phyloP scores from a whole-genome alignment of 2,797 vertebrate genomes.

The Pseudochirops corinnae region DNA sequence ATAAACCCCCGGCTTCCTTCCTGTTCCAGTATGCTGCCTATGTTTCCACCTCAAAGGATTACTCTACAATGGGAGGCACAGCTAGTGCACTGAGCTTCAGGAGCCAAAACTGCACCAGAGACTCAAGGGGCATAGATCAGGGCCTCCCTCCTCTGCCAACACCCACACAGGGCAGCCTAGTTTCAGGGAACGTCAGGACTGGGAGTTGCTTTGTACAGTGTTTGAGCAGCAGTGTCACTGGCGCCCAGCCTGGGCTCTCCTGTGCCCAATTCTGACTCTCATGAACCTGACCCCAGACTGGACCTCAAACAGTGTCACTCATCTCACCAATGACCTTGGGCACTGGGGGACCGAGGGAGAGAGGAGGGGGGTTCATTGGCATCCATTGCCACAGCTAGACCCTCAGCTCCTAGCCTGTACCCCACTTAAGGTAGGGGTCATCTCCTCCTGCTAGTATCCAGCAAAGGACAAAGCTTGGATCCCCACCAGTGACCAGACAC shows the following conservation, averaged over 20 bases:
- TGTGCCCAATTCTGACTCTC: background rate
- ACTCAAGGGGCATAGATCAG: background rate
- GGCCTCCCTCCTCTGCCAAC: background rate
- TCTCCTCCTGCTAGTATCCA: background rate
- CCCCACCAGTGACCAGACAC: background rate
- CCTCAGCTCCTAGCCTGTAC: background rate
- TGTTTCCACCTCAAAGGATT: background rate
- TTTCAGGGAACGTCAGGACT: background rate
- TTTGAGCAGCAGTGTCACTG: background rate
- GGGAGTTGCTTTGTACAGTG: background rate
- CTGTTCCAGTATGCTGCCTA: background rate
- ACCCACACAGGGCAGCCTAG: background rate
- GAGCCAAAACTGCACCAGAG: background rate
- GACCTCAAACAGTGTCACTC: background rate
- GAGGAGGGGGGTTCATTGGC: background rate
- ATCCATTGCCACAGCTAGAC: background rate
- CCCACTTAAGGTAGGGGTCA: background rate
- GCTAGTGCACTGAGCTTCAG: background rate
- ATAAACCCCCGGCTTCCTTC: constrained; percentile 17
- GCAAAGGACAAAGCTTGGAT: background rate
- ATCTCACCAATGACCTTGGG: background rate
- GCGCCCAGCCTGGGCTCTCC: rapidly evolving
- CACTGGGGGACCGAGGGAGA: background rate
- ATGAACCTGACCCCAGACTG: background rate
- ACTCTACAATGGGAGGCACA: background rate